Evolutionary conservation across 2,888 invertebrate genomes (phyloP).

Genomic region (Osmoderma eremita): DNA sequence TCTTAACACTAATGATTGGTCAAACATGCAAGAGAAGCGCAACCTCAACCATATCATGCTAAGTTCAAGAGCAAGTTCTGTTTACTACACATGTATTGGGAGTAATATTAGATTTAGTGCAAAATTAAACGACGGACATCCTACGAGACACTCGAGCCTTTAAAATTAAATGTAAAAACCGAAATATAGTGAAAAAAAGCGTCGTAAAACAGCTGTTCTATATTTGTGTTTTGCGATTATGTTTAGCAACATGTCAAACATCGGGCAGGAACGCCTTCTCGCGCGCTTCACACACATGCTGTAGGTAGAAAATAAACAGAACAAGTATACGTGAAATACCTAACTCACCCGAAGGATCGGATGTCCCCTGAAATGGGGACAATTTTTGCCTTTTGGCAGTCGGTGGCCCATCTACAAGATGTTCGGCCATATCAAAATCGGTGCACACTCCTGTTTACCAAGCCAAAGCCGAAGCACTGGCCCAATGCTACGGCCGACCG

Average conservation of each 20-base stretch:
- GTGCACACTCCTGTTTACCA: constrained; percentile 71
- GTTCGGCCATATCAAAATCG: constrained; percentile 83
- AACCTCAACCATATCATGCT: constrained; percentile 51
- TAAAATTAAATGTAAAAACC: constrained; percentile 33
- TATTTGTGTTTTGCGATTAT: constrained; percentile 52
- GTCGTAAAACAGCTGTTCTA: constrained; percentile 52
- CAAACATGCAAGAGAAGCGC: constrained; percentile 44
- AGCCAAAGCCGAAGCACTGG: constrained; percentile 71
- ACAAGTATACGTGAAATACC: constrained; percentile 44
- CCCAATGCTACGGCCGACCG: constrained; percentile 62
- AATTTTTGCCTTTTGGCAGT: constrained; percentile 93
- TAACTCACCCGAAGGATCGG: constrained; percentile 81
- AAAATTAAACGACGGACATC: constrained; percentile 30
- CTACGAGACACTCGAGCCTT: constrained; percentile 26
- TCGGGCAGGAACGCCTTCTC: constrained; percentile 59
- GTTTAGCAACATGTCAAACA: constrained; percentile 54
- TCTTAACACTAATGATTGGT: constrained; percentile 26
- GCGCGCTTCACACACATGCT: constrained; percentile 55
- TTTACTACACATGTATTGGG: constrained; percentile 47
- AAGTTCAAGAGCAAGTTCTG: constrained; percentile 55
- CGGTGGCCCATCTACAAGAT: constrained; percentile 94
- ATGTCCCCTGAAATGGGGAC: constrained; percentile 84
- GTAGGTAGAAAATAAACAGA: constrained; percentile 47
- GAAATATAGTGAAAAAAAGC: constrained; percentile 39
- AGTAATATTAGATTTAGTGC: constrained; percentile 39